Conservation (phyloP, 2,797 vertebrate genomes). For the Acropternis orthonyx region DNA sequence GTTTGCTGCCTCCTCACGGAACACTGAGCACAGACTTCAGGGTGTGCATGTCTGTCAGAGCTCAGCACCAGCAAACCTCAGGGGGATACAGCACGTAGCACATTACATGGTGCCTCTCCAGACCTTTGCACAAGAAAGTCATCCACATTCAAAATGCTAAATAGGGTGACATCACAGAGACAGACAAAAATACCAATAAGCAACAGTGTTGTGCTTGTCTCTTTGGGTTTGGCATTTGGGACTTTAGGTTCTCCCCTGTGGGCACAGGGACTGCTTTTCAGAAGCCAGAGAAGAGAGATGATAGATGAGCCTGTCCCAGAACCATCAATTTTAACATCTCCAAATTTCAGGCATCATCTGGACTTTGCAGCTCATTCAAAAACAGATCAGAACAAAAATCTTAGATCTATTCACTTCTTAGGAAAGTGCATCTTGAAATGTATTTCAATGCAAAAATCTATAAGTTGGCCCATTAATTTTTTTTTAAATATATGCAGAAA, state of each 20-base stretch:
- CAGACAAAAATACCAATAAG: not conserved
- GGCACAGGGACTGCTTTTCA: not conserved
- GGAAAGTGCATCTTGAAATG: not conserved
- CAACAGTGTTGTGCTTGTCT: not conserved
- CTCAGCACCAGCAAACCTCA: not conserved
- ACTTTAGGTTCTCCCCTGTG: not conserved
- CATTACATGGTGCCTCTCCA: not conserved
- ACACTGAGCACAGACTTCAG: conserved; percentile 37
- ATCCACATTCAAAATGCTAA: fast-evolving
- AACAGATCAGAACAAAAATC: not conserved
- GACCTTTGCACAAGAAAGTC: not conserved
- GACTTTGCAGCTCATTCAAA: not conserved
- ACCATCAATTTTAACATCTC: not conserved
- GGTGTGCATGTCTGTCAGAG: not conserved
- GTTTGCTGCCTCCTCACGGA: conserved; percentile 32
- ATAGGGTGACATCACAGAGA: not conserved
- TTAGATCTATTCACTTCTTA: not conserved
- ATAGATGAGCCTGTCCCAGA: not conserved
- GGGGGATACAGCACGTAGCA: not conserved
- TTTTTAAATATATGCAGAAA: not conserved
- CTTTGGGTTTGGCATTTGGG: not conserved
- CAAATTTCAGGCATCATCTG: not conserved
- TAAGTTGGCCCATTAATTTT: not conserved
- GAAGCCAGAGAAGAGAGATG: not conserved
- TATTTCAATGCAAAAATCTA: not conserved